Percentiles rank a stretch among this genome's conserved stretches.
Conservation (phyloP, 2,888 invertebrate genomes). For the Penaeus monodon region DNA sequence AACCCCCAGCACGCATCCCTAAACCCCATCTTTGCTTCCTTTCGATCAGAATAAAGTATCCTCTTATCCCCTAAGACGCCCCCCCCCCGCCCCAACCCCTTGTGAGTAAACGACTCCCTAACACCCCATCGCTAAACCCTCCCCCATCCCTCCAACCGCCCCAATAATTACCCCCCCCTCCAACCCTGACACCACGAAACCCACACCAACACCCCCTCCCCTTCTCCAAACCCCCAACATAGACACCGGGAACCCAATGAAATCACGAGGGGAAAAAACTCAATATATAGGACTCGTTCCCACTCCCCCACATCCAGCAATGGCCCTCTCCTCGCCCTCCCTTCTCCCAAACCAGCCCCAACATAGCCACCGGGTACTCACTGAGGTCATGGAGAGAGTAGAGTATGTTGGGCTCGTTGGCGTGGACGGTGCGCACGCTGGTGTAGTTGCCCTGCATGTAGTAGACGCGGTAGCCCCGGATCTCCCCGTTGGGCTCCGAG, state of each 20-base stretch:
- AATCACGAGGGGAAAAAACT: too few species aligned
- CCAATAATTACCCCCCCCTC: background rate
- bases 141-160: too few species aligned
- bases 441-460: slow-evolving; percentile 80
- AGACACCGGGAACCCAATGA: too few species aligned
- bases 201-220: too few species aligned
- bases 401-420: slow-evolving; percentile 66
- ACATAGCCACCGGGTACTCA: slow-evolving; percentile 10
- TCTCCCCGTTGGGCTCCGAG: slow-evolving; percentile 79
- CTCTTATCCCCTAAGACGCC: background rate
- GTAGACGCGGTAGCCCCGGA: slow-evolving; percentile 80
- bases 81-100: background rate
- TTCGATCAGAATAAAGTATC: too few species aligned
- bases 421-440: slow-evolving; percentile 74
- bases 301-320: background rate
- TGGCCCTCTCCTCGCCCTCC: background rate
- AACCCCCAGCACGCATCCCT: too few species aligned
- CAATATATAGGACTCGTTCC: too few species aligned
- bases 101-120: too few species aligned
- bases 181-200: background rate
- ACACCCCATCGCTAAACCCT: too few species aligned
- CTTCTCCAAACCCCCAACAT: too few species aligned
- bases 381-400: slow-evolving; percentile 59
- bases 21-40: too few species aligned
- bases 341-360: too few species aligned